phyloP scores from a whole-genome alignment of 2,113 vertebrate species.

The Catagonus wagneri region DNA sequence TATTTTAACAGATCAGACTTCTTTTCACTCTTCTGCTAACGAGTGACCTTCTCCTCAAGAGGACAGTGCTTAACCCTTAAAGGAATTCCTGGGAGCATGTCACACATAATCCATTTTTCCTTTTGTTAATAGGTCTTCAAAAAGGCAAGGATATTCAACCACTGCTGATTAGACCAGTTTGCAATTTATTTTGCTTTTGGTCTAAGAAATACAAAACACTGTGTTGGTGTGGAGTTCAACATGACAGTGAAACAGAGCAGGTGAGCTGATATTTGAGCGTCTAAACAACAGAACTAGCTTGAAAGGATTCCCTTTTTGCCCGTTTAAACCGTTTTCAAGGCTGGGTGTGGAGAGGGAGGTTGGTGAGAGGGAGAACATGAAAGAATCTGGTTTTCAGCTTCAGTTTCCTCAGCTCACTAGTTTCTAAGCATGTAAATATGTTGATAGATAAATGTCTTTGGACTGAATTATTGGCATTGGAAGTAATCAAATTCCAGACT shows the following conservation, averaged over 20 bases:
- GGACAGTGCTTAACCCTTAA: neutral
- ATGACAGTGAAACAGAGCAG: constrained; percentile 72
- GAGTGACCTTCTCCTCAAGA: neutral
- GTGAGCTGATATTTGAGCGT: constrained; percentile 74
- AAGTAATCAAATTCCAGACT: neutral
- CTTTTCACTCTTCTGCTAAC: neutral
- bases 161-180: constrained; percentile 88
- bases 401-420: neutral
- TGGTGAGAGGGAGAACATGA: neutral
- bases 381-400: neutral
- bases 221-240: constrained; percentile 89
- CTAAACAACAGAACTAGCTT: neutral
- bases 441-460: neutral
- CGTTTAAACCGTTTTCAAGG: neutral
- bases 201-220: constrained; percentile 86
- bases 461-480: neutral
- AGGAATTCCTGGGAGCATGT: fast-evolving
- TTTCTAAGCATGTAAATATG: neutral
- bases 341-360: neutral
- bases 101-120: neutral
- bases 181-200: constrained; percentile 91
- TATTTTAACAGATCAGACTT: neutral
- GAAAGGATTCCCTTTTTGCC: neutral
- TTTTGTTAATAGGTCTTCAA: constrained; percentile 83
- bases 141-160: constrained; percentile 88